Conservation (phyloP, 37 sponge, comb jelly and placozoan genomes). For the Eunapius fragilis region DNA sequence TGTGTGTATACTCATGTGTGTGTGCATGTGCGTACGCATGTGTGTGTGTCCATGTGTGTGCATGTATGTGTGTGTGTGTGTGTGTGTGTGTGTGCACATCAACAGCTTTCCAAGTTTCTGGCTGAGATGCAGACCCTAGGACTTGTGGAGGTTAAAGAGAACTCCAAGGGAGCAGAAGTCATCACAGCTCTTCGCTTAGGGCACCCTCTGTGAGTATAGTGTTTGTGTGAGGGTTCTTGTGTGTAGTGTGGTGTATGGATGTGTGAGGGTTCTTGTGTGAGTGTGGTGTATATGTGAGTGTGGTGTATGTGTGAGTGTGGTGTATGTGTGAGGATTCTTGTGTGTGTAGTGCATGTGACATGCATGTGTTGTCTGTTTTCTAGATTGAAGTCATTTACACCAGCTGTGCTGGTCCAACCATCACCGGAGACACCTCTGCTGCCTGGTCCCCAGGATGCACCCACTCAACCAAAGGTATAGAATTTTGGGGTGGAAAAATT, state of each 20-base stretch:
- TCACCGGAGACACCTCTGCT: neutral
- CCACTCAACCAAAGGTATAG: neutral
- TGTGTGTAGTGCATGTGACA: too few relatives aligned
- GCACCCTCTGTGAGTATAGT: slow-evolving; percentile 32
- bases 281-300: too few relatives aligned
- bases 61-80: neutral
- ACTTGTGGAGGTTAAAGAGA: slow-evolving; percentile 38
- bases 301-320: too few relatives aligned
- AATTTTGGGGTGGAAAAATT: too few relatives aligned
- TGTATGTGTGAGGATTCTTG: too few relatives aligned
- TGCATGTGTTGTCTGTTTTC: neutral
- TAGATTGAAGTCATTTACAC: neutral
- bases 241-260: too few relatives aligned
- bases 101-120: slow-evolving; percentile 54
- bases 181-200: slow-evolving; percentile 31
- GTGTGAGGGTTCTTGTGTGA: too few relatives aligned
- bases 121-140: slow-evolving; percentile 36
- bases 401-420: neutral
- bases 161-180: slow-evolving; percentile 41
- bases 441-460: neutral
- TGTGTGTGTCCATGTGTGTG: neutral
- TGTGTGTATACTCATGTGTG: too few relatives aligned
- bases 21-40: too few relatives aligned
- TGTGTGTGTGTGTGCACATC: neutral
- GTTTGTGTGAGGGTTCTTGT: too few relatives aligned